A percentile compares a stretch with the other conserved stretches of the same genome.
phyloP scores from a whole-genome alignment of 2,888 invertebrate genomes.

The Spodoptera picta region DNA sequence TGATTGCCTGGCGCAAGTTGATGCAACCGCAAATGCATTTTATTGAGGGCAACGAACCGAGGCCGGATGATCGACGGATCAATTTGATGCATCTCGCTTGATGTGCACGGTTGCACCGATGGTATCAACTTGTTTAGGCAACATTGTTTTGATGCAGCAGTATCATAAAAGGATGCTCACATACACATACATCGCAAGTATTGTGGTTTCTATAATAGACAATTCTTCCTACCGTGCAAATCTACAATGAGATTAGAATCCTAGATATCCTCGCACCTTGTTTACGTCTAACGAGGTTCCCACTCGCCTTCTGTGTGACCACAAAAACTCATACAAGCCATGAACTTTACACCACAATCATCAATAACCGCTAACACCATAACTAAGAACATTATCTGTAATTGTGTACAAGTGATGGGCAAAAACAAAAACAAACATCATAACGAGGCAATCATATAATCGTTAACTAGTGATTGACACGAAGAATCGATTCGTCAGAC shows the following conservation, averaged over 20 bases:
- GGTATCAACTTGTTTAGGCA: slow-evolving; percentile 26
- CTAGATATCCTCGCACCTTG: slow-evolving; percentile 4
- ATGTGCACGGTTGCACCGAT: slow-evolving; percentile 25
- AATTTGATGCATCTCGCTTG: slow-evolving; percentile 54
- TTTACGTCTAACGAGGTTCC: slow-evolving; percentile 21
- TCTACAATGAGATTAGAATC: slow-evolving; percentile 15
- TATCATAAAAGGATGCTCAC: slow-evolving; percentile 11
- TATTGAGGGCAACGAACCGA: slow-evolving; percentile 74
- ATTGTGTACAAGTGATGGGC: slow-evolving; percentile 43
- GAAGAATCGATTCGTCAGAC: slow-evolving; percentile 71
- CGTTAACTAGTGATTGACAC: slow-evolving; percentile 63
- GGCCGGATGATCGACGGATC: slow-evolving; percentile 62
- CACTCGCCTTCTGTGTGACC: slow-evolving; percentile 22
- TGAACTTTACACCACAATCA: slow-evolving; percentile 40
- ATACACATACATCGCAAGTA: background rate
- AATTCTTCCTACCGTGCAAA: slow-evolving; percentile 13
- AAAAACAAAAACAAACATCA: slow-evolving; percentile 62
- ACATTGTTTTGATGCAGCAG: background rate
- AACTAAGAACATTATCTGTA: slow-evolving; percentile 19
- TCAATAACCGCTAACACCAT: slow-evolving; percentile 21
- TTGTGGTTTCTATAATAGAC: slow-evolving; percentile 21
- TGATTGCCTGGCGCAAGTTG: slow-evolving; percentile 65
- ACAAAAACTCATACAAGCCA: slow-evolving; percentile 39
- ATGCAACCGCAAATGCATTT: slow-evolving; percentile 76
- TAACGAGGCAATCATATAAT: slow-evolving; percentile 64